A percentile compares a stretch with the other conserved stretches of the same genome.
Evolutionary conservation across 2,113 vertebrate species (phyloP).

Genomic region (Enhydra lutris): DNA sequence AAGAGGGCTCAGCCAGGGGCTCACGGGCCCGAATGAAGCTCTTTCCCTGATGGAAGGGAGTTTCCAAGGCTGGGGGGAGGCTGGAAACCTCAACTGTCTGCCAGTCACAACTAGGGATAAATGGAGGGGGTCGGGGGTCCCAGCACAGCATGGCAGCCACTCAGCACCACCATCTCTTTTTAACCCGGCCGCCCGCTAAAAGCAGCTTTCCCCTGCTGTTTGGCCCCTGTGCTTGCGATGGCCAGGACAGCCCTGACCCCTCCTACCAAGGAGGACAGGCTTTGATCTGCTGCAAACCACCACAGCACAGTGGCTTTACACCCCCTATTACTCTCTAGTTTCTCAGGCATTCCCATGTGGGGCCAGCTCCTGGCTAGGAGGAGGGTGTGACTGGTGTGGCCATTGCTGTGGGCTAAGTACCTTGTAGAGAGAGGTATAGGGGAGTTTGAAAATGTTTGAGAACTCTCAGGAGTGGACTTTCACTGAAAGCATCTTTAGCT

Average conservation of each 20-base stretch:
- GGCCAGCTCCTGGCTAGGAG: not conserved
- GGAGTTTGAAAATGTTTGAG: not conserved
- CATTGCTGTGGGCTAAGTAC: not conserved
- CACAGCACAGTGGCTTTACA: not conserved
- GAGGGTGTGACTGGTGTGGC: not conserved
- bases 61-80: not conserved
- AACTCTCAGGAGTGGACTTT: slow-evolving; percentile 11
- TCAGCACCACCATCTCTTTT: not conserved
- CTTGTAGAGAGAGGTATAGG: not conserved
- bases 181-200: slow-evolving; percentile 36
- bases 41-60: slow-evolving; percentile 28
- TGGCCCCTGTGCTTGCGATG: not conserved
- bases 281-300: slow-evolving; percentile 50
- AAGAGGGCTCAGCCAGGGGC: not conserved
- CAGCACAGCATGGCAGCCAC: not conserved
- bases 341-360: not conserved
- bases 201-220: slow-evolving; percentile 4
- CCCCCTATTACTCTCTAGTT: not conserved
- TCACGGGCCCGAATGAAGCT: slow-evolving; percentile 32
- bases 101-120: not conserved
- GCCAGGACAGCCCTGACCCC: slow-evolving; percentile 22
- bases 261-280: not conserved
- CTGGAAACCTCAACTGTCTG: not conserved
- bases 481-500: slow-evolving; percentile 4
- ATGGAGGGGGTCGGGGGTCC: not conserved